Base-by-base conservation (phyloP, 2,113 vertebrate genomes). In the Cnemophilus loriae region DNA sequence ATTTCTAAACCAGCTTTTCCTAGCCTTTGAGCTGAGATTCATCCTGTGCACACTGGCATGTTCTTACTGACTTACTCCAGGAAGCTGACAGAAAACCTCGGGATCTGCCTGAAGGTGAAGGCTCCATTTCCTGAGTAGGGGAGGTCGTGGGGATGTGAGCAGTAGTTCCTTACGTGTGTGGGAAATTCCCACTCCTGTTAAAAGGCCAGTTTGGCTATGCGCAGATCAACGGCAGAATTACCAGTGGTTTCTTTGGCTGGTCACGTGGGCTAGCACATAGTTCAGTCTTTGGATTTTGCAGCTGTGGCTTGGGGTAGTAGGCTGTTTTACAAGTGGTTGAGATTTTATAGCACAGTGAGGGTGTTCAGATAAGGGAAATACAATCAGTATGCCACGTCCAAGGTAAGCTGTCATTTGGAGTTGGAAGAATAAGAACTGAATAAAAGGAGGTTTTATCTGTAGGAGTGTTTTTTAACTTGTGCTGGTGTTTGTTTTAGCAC, bases 1-100 rank as follows among this genome's bases (percentile, higher is more conserved):
- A 44, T 88, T 96, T 94, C 80, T 92, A 84, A 81, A 84, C 7
- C n/a, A 86, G 37, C 73, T 90, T 94, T 90, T 96, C 56, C 32
- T 78, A 44, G 52, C 3, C 2, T 81, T 88, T 78, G 63, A 70
- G 73, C 56, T 39, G 83, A 89, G 80, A 57, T 75, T 63, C 41
- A 47, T 81, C 60, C 73, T 90, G 71, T 92, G 76, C 37, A 46
- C 10, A 6, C 27, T 83, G 78, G 37, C 42, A 4, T 42, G 10
- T 81, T 89, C 85, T 73, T 56, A 19, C 21, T 77, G 93, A 23
- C 15, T 77, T 88, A 50, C 50, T 86, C 15, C 73, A 71, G 90
- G 93, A 94, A 94, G 68, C 60, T 60, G 68, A 55, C 35, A 65
- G 75, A 73, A 87, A 88, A 61, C 46, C 24, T 81, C 4, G 9